Conservation (phyloP, 2,888 invertebrate genomes). For the Tanypteryx hageni region DNA sequence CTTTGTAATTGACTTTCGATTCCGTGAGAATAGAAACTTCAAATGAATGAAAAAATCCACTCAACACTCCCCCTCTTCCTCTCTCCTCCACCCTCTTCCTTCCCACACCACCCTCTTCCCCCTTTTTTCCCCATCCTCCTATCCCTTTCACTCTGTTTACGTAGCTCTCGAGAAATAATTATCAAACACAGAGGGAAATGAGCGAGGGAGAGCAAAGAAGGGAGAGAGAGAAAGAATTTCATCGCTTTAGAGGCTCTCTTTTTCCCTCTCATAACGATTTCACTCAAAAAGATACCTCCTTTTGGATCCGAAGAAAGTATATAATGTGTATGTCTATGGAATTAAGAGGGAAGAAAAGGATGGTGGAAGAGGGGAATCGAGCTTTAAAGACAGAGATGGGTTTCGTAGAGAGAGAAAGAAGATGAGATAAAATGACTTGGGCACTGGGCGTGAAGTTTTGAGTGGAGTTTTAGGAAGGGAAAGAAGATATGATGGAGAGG, state of each 20-base stretch:
- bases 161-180: slow-evolving; percentile 32
- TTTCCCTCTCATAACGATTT: background rate
- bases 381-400: too few species aligned
- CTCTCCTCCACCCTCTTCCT: background rate
- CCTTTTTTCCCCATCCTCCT: background rate
- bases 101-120: background rate
- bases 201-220: background rate
- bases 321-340: slow-evolving; percentile 19
- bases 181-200: slow-evolving; percentile 27
- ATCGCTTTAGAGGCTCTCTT: background rate
- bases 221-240: background rate
- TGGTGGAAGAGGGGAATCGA: background rate
- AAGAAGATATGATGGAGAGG: background rate
- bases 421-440: too few species aligned
- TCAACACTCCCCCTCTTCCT: background rate
- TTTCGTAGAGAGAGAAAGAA: background rate
- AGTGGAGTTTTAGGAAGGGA: background rate
- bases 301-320: slow-evolving; percentile 7
- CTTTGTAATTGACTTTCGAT: slow-evolving; percentile 53
- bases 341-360: slow-evolving; percentile 5
- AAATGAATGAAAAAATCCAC: background rate
- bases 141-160: slow-evolving; percentile 2
- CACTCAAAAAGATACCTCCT: background rate
- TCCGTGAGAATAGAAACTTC: slow-evolving; percentile 25
- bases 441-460: too few species aligned